Base-by-base conservation (phyloP, 2,797 vertebrate genomes). In the Antennarius maculatus region DNA sequence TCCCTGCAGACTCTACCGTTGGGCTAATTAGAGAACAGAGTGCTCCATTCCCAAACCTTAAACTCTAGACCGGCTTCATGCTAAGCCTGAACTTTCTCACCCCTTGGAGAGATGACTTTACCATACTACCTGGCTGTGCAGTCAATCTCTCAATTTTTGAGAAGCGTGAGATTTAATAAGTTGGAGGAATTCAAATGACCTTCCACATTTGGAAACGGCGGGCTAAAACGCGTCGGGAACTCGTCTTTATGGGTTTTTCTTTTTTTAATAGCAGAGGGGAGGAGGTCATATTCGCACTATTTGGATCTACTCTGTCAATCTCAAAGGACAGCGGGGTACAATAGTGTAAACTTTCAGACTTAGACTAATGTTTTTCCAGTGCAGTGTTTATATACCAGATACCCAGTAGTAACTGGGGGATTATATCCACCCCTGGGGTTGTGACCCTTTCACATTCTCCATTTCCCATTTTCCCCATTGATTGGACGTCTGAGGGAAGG, bases 301-400 rank as follows among this genome's bases (percentile, higher is more conserved):
- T 75, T 69, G 64, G 58, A 47, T 51, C 51, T 62, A 51, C 50
- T 66, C 61, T 57, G 63, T 83, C 79, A 76, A 2, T 59, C 74
- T 83, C 77, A 67, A 55, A 81, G 75, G 71, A 61, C 70, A 16
- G 60, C 55, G 57, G 77, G 68, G 69, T 70, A 72, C 74, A 56
- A 75, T 61, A 78, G 81, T 77, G 76, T 89, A 89, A 87, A 90
- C 88, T 64, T 79, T 61, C 68, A 77, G 80, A 88, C 82, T 82
- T 81, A 80, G 85, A 88, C 86, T 86, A 89, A 90, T 91, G 90
- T 91, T 90, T 88, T 89, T 86, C 79, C 86, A 89, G 62, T 45
- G 79, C 82, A 49, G 49, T 88, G 88, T 91, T 90, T 91, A 86
- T 72, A 83, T 68, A 74, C 69, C 87, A 85, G 83, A 88, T 90